Evolutionary conservation across 2,797 vertebrate genomes (phyloP), one percentile per base, ranked within the genome.

Genomic region (Tarsius wallacei): DNA sequence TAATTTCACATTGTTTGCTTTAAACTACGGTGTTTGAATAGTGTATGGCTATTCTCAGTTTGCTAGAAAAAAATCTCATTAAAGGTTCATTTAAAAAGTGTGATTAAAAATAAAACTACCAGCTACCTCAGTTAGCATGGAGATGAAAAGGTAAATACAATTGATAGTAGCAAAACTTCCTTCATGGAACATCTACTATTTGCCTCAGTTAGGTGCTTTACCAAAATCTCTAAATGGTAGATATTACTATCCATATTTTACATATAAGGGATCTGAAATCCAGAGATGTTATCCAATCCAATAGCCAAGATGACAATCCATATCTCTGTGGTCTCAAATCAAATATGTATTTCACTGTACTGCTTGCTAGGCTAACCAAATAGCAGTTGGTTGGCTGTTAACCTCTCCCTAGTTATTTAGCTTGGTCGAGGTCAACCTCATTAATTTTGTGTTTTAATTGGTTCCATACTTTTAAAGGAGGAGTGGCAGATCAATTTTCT

Each of bases 161-260:
- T 61, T 93, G 70, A 63, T 80, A 80, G 70, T 21, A 61, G 57
- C 42, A 82, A 74, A 68, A 9, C 26, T 90, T 89, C 12, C 28
- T 91, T 77, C 3, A 51, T 49, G 42, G 74, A 84, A 22, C 59
- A 61, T 22, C 33, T 87, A 53, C 42, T 76, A 14, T n/a, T 61
- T 55, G 16, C 14, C 24, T 17, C 49, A 87, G 15, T 9, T 31
- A 93, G 4, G n/a, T 78, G 21, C 14, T 49, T 92, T 71, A 53
- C 22, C 13, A 21, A 47, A 90, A 33, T 80, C 77, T 17, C 24
- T 94, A 16, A 91, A 57, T 96, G 31, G 1, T 47, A 77, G 33
- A 21, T 47, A n/a, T 76, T 71, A 77, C 95, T 96, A 84, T 76
- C 28, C 17, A 64, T 78, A 77, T 63, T 83, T 42, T 74, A 84